Evolutionary conservation across 2,113 vertebrate species (phyloP).

Genomic region (Podocnemis expansa): DNA sequence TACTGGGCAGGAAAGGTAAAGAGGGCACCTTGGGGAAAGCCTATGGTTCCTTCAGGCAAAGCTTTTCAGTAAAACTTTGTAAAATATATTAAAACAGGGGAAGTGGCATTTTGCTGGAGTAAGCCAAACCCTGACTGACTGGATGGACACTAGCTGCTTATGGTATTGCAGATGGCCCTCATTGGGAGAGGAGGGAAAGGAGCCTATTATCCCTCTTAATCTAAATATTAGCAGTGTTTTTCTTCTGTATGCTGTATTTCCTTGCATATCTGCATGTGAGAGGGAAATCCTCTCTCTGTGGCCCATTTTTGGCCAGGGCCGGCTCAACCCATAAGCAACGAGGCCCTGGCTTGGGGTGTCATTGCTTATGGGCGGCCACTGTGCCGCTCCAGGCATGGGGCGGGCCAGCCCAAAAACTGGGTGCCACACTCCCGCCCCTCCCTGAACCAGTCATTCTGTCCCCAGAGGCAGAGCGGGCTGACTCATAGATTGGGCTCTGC

Average conservation of each 20-base stretch:
- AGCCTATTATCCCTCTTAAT: not conserved
- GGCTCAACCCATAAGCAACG: too few relatives aligned
- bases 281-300: not conserved
- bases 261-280: not conserved
- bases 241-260: not conserved
- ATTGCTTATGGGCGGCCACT: too few relatives aligned
- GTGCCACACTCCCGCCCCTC: too few relatives aligned
- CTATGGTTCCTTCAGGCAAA: not conserved
- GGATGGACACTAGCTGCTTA: not conserved
- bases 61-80: not conserved
- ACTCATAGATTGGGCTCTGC: too few relatives aligned
- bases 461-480: too few relatives aligned
- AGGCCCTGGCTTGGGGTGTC: too few relatives aligned
- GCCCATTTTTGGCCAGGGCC: not conserved
- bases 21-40: not conserved
- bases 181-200: not conserved
- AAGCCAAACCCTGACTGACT: not conserved
- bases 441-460: too few relatives aligned
- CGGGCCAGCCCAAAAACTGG: too few relatives aligned
- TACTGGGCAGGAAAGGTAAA: conserved; percentile 74
- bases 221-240: not conserved
- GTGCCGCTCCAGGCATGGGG: too few relatives aligned
- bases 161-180: not conserved
- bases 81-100: not conserved
- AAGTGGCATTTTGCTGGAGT: not conserved